A percentile compares a stretch with the other conserved stretches of the same genome.
Conservation (phyloP, 92 coral and sea anemone species). For the Hydrozoanthus gracilis region DNA sequence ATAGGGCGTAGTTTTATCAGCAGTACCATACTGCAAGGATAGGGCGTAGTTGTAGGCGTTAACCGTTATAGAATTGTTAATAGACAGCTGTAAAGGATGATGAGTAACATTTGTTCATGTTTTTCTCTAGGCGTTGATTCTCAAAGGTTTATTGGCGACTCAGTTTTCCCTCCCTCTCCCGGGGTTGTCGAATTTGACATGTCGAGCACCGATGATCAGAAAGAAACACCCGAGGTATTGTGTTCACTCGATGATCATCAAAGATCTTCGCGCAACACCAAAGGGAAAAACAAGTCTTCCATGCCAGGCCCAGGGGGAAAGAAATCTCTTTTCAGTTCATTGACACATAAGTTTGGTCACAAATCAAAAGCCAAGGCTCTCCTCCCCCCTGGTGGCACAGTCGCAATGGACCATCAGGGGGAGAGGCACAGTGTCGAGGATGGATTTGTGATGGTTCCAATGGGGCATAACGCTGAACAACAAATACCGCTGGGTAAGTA, state of each 20-base stretch:
- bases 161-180: neutral
- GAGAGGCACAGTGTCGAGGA: constrained; percentile 50
- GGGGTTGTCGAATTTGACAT: neutral
- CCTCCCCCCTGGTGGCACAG: constrained; percentile 24
- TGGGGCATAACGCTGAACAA: neutral
- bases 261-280: constrained; percentile 2
- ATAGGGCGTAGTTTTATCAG: too few species aligned
- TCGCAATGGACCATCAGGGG: neutral
- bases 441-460: constrained; percentile 54
- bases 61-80: too few species aligned
- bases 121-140: neutral
- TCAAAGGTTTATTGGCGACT: neutral
- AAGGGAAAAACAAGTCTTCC: neutral
- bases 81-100: too few species aligned
- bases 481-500: constrained; percentile 18
- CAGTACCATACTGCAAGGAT: too few species aligned
- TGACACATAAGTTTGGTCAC: constrained; percentile 70
- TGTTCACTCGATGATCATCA: neutral
- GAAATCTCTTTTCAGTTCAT: constrained; percentile 68
- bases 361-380: constrained; percentile 64
- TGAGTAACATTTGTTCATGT: neutral
- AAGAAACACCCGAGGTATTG: constrained; percentile 18
- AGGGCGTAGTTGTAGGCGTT: too few species aligned
- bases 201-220: neutral
- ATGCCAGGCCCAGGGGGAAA: constrained; percentile 42